A percentile compares a stretch with the other conserved stretches of the same genome.
These are phyloP conservation scores for Euthynnus affinis DNA, from an alignment of 2,797 vertebrate genomes.

Conservation along the genomic window DNA sequence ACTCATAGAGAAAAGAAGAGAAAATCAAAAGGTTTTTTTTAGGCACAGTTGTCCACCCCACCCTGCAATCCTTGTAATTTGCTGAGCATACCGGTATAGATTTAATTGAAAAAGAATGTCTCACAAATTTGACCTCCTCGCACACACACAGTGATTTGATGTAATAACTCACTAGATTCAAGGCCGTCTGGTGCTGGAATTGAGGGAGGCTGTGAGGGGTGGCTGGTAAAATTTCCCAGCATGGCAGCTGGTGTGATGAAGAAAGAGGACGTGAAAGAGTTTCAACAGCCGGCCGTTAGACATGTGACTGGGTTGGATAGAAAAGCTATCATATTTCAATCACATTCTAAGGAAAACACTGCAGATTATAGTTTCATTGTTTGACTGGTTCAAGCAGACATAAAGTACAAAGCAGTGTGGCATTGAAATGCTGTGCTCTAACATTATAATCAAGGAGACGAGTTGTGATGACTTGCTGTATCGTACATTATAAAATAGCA, in stretches of 20 bases:
- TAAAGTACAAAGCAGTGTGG: not conserved
- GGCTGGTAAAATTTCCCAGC: slow-evolving; percentile 46
- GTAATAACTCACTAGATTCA: slow-evolving; percentile 72
- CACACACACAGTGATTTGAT: slow-evolving; percentile 63
- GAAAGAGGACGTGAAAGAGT: slow-evolving; percentile 42
- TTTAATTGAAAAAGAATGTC: slow-evolving; percentile 80
- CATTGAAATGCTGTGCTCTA: slow-evolving; percentile 30
- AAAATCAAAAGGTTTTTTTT: slow-evolving; percentile 57
- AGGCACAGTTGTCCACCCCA: slow-evolving; percentile 44
- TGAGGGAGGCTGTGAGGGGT: slow-evolving; percentile 48
- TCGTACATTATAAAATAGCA: slow-evolving; percentile 52
- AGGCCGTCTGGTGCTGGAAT: slow-evolving; percentile 63
- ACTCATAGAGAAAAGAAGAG: slow-evolving; percentile 48
- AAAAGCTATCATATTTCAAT: slow-evolving; percentile 14
- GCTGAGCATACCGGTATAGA: slow-evolving; percentile 62
- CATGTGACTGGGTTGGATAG: slow-evolving; percentile 5
- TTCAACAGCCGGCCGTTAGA: slow-evolving; percentile 26
- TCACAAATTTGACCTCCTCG: slow-evolving; percentile 51
- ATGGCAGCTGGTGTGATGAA: slow-evolving; percentile 39
- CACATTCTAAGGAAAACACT: slow-evolving; percentile 4
- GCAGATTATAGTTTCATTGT: slow-evolving; percentile 12
- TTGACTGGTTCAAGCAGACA: slow-evolving; percentile 14
- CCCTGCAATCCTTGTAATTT: slow-evolving; percentile 69
- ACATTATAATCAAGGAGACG: slow-evolving; percentile 50
- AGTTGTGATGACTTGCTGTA: slow-evolving; percentile 40